Base-by-base conservation (phyloP, 2,797 vertebrate species). In the Chiroxiphia lanceolata region DNA sequence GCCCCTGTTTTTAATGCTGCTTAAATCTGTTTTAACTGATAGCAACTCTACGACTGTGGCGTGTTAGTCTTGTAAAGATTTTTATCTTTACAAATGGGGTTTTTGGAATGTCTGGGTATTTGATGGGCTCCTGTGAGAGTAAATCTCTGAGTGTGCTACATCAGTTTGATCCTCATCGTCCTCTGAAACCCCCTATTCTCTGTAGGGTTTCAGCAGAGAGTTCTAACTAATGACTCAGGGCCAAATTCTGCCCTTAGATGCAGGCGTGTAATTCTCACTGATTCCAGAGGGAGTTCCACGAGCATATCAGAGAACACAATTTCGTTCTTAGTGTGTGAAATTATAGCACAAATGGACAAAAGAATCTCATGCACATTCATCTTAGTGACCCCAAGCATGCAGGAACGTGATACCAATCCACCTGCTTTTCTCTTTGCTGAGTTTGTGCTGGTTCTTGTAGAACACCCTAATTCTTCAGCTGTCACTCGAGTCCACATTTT, bases 181-280 rank as follows among this genome's bases (percentile, higher is more conserved):
- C 83, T 97, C 84, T 83, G 94, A 97, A 97, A 48, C 69, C 54
- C 40, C 17, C 12, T 93, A 82, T 90, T 97, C 80, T 63, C 94
- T 79, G 69, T 29, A 92, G 96, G 86, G 81, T 92, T 95, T 95
- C 90, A 79, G 82, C 78, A 71, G 91, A 95, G 88, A 74, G 47
- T 83, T 97, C 95, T 97, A 96, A 97, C 95, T 97, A 98, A 98
- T 98, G 97, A 97, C 95, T 95, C 94, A 59, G 93, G 96, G 96
- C 96, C 95, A 95, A 95, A 95, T 94, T 84, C 85, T 95, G 96
- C 97, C 96, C 96, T 96, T 74, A 77, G 20, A 81, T 93, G 74
- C 93, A 70, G 87, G 89, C 86, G 0, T 92, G 92, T 95, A 96
- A 96, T 95, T 95, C 95, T 80, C 79, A 6, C 65, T 40, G 89